Evolutionary conservation across 2,113 vertebrate genomes (phyloP), one percentile per base, ranked within the genome.

Genomic region (Phocoena phocoena): DNA sequence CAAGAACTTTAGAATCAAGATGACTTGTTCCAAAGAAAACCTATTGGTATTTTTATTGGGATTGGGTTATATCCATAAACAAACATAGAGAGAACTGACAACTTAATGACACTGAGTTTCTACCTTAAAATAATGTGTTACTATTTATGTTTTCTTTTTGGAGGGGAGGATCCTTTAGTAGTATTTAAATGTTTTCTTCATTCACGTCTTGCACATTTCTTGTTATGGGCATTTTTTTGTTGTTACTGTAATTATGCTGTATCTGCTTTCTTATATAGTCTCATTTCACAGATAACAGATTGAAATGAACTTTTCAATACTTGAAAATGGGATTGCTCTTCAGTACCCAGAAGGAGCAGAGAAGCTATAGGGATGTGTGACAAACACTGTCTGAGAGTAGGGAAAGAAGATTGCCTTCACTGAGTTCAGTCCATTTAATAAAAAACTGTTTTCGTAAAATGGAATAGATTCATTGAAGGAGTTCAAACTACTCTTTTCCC

Each of bases 391-490:
- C 58, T 84, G 81, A 91, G 58, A 17, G 55, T 28, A 95, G 60
- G 70, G 38, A 77, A 91, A 73, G 38, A 85, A 93, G 77, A 93
- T 1, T 93, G 14, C 15, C 88, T 53, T 92, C 15, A 79, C 6
- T 68, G 38, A 92, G n/a, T 67, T 73, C 36, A 95, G 26, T 25
- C 18, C 88, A 88, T 83, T 97, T 65, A 93, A 84, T 81, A 85
- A 95, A 96, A 84, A 62, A n/a, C 6, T 58, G 23, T 53, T 83
- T 63, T 67, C 83, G 33, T 73, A 96, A 83, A 81, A 84, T 85
- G 36, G 23, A 44, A 74, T 68, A 67, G 11, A 88, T 84, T 73
- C 41, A 88, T 23, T 60, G 26, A 93, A 93, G 17, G 23, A 90
- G 23, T 55, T 91, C n/a, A 93, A 93, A 88, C 38, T 62, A 58